Base-by-base conservation (phyloP, 1,140 invertebrate genomes). In the Aphelenchoides besseyi region DNA sequence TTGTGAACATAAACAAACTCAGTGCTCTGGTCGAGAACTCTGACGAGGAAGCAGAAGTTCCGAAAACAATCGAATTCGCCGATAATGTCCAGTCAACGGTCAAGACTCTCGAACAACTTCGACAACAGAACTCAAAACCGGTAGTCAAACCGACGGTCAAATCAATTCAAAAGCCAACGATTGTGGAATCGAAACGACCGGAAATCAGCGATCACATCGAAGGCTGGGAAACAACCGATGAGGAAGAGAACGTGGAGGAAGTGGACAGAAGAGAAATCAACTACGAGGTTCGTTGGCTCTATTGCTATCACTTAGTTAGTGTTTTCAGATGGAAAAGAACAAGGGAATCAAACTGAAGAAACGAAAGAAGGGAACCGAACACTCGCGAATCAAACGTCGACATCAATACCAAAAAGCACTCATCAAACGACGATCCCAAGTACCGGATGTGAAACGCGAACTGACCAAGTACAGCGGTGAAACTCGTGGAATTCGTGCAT, bases 291-390 rank as follows among this genome's bases (percentile, higher is more conserved):
- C 16, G 69, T 70, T n/a, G 29, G 0, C 16, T 1, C 18, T 70
- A 2, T 35, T n/a, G 26, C 30, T 28, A 66, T 57, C 5, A 3
- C 28, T 29, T 63, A 5, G 32, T 35, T 29, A 63, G 12, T 68
- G 1, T 16, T 69, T 71, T 67, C 32, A 71, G 70, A 71, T 71
- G 9, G 18, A 69, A 48, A 71, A 71, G 66, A 71, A 71, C 37
- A 54, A 54, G 29, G 70, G 70, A n/a, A n/a, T 69, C 18, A 57
- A 26, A 16, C 53, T 64, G 16, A 9, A 28, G n/a, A 70, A 52
- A 8, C 55, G 69, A 16, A 69, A 70, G 67, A 71, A 71, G 35
- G 70, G 33, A n/a, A 26, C 41, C 18, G 26, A 18, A 16, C 63
- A 71, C 57, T 69, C 70, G 26, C 35, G 70, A 54, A 41, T 48